These are phyloP conservation scores for Microctenopoma lineatum DNA, from an alignment of 2,797 vertebrate genomes.

Conservation along the genomic window DNA sequence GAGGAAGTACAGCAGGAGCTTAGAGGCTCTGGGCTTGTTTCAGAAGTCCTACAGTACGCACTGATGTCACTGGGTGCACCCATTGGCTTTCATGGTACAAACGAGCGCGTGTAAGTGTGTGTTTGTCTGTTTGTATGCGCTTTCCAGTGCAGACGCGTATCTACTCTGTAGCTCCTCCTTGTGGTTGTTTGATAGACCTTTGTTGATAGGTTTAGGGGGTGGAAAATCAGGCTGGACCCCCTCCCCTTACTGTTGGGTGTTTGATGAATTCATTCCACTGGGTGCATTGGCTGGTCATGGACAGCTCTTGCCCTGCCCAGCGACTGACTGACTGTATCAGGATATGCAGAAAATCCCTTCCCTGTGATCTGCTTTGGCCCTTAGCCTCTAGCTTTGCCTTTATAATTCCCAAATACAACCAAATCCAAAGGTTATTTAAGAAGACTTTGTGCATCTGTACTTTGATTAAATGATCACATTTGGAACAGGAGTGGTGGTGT, in stretches of 20 bases:
- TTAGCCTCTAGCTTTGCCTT: constrained; percentile 78
- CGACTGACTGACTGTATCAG: constrained; percentile 74
- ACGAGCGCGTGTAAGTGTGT: constrained; percentile 51
- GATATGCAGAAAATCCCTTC: constrained; percentile 78
- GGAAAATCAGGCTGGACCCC: constrained; percentile 28
- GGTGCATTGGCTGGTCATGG: constrained; percentile 43
- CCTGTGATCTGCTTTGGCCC: constrained; percentile 82
- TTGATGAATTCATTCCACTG: constrained; percentile 65
- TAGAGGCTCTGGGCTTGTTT: constrained; percentile 73
- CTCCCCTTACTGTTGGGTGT: constrained; percentile 38
- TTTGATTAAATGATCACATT: constrained; percentile 85
- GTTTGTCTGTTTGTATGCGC: constrained; percentile 27
- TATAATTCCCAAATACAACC: constrained; percentile 84
- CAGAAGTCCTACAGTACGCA: constrained; percentile 72
- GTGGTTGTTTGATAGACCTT: constrained; percentile 58
- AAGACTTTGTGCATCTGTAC: constrained; percentile 84
- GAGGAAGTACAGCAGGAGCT: constrained; percentile 79
- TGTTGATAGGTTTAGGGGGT: constrained; percentile 27
- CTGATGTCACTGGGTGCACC: constrained; percentile 77
- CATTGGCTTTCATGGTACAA: constrained; percentile 69
- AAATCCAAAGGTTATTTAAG: constrained; percentile 86
- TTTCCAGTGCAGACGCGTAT: constrained; percentile 32
- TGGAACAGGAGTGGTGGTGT: constrained; percentile 72
- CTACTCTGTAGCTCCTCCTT: constrained; percentile 72
- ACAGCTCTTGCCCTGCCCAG: constrained; percentile 52